Evolutionary conservation across 2,113 vertebrate genomes (phyloP).

Genomic region (Trochalopteron elliotii): DNA sequence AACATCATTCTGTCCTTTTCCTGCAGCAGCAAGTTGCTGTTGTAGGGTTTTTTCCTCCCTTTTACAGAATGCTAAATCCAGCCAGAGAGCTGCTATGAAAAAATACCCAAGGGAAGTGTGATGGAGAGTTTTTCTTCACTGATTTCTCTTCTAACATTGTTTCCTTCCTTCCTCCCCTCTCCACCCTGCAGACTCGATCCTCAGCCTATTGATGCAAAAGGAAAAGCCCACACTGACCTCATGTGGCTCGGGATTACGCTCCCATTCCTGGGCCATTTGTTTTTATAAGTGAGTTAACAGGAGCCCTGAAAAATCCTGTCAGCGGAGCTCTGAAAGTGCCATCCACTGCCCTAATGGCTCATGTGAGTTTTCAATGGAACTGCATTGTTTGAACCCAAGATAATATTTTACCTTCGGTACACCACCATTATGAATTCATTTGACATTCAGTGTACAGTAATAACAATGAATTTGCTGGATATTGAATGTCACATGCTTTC

Average conservation of each 20-base stretch:
- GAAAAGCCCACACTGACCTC: slow-evolving; percentile 59
- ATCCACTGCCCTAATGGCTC: neutral
- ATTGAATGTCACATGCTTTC: slow-evolving; percentile 35
- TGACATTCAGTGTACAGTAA: slow-evolving; percentile 42
- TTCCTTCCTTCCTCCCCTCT: slow-evolving; percentile 61
- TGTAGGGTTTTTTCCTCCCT: neutral
- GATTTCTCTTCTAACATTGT: slow-evolving; percentile 51
- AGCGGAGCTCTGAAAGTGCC: neutral
- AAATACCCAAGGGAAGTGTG: slow-evolving; percentile 41
- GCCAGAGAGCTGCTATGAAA: slow-evolving; percentile 36
- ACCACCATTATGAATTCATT: slow-evolving; percentile 20
- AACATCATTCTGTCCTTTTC: neutral
- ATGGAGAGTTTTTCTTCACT: slow-evolving; percentile 42
- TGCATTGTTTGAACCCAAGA: neutral
- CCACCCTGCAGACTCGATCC: neutral
- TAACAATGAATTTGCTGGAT: slow-evolving; percentile 51
- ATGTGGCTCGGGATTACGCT: neutral
- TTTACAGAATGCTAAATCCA: slow-evolving; percentile 34
- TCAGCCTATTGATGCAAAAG: slow-evolving; percentile 47
- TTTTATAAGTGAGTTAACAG: slow-evolving; percentile 6
- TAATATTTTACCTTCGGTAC: slow-evolving; percentile 42
- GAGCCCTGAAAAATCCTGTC: neutral
- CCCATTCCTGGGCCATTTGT: slow-evolving; percentile 21
- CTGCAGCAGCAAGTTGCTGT: neutral
- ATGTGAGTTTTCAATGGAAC: neutral